A percentile compares a stretch with the other conserved stretches of the same genome.
phyloP scores from a whole-genome alignment of 2,888 invertebrate species.

The Limnephilus auricula region DNA sequence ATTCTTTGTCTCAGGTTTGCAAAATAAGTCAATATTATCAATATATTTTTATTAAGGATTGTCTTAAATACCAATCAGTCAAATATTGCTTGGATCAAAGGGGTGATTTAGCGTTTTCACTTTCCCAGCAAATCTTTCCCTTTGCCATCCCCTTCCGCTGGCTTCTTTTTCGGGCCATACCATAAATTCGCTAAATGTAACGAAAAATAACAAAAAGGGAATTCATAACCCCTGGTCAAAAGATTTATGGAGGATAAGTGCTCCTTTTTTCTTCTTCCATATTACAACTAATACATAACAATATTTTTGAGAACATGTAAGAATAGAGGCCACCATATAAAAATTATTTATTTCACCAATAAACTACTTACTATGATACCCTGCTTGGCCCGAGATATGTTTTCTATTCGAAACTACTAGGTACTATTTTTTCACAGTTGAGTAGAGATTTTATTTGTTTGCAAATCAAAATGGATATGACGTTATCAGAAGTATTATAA shows the following conservation, averaged over 20 bases:
- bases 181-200: conserved; percentile 48
- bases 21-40: background rate
- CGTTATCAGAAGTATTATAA: background rate
- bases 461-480: background rate
- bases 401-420: too few species aligned
- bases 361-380: background rate
- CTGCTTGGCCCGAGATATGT: background rate
- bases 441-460: too few species aligned
- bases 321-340: background rate
- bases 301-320: background rate
- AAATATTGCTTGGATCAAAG: conserved; percentile 39
- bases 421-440: too few species aligned
- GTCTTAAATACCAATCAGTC: conserved; percentile 15
- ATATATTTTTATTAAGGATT: background rate
- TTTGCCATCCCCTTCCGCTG: background rate
- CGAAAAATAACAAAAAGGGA: conserved; percentile 51
- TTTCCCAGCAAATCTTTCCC: background rate
- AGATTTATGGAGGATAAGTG: background rate
- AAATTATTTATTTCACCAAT: background rate
- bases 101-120: conserved; percentile 24
- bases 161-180: background rate
- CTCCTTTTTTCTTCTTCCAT: background rate
- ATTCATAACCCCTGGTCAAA: conserved; percentile 42
- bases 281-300: background rate
- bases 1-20: background rate